Conservation (phyloP, 2,888 invertebrate genomes). For the Amorpha juglandis region DNA sequence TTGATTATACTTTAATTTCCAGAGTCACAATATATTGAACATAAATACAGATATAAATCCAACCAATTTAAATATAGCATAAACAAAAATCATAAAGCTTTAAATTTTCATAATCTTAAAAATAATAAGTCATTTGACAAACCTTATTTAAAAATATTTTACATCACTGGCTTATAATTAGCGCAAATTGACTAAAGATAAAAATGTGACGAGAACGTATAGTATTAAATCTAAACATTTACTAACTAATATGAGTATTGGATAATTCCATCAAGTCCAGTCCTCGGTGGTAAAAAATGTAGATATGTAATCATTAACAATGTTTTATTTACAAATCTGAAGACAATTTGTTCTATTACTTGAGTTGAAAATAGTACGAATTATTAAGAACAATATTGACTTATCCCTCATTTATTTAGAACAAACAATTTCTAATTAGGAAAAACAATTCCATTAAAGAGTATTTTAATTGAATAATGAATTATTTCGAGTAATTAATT, state of each 20-base stretch:
- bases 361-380: constrained; percentile 9
- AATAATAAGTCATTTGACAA: constrained; percentile 10
- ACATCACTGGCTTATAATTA: constrained; percentile 13
- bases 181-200: constrained; percentile 27
- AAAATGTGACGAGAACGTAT: constrained; percentile 68
- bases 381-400: background rate
- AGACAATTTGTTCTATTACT: background rate
- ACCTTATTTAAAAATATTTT: constrained; percentile 6
- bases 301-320: constrained; percentile 19
- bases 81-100: constrained; percentile 21
- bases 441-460: too few relatives aligned
- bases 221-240: constrained; percentile 34
- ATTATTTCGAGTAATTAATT: too few relatives aligned
- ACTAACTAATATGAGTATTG: constrained; percentile 70
- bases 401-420: background rate
- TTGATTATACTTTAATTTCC: background rate
- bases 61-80: background rate
- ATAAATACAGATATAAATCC: background rate
- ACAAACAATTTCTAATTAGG: too few relatives aligned
- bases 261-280: constrained; percentile 54
- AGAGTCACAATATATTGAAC: background rate
- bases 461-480: too few relatives aligned
- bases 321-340: constrained; percentile 2
- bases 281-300: constrained; percentile 68
- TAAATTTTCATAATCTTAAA: constrained; percentile 14